These are phyloP conservation scores for Neocrepidodera transversa DNA, from an alignment of 2,888 invertebrate genomes.

Conservation along the genomic window DNA sequence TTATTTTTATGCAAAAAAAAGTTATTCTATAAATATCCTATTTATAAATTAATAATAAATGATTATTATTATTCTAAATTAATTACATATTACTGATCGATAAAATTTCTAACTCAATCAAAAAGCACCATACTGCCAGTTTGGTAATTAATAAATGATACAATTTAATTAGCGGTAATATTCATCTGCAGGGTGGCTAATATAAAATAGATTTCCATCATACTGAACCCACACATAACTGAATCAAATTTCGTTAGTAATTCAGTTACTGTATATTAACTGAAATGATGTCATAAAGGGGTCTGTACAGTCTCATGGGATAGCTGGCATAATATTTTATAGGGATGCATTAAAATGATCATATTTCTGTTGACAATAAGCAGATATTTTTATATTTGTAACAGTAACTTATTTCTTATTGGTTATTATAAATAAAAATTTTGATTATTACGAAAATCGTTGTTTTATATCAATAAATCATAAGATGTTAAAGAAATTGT, in stretches of 20 bases:
- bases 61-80: background rate
- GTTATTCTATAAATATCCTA: no score
- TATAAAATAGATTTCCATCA: conserved; percentile 57
- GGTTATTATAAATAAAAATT: no score
- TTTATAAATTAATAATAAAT: background rate
- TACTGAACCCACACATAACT: conserved; percentile 54
- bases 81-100: background rate
- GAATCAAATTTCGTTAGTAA: conserved; percentile 55
- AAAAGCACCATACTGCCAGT: conserved; percentile 43
- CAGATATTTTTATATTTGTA: no score
- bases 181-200: conserved; percentile 44
- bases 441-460: no score
- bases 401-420: no score
- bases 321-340: conserved; percentile 43
- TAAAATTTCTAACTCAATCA: conserved; percentile 40
- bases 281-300: conserved; percentile 52
- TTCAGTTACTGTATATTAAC: conserved; percentile 53
- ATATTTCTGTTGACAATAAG: conserved; percentile 37
- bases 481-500: no score
- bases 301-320: conserved; percentile 45
- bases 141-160: conserved; percentile 53
- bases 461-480: no score
- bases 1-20: no score
- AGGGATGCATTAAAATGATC: conserved; percentile 40
- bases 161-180: conserved; percentile 51